Conservation (phyloP, 2,113 vertebrate genomes). For the Theristicus caerulescens region DNA sequence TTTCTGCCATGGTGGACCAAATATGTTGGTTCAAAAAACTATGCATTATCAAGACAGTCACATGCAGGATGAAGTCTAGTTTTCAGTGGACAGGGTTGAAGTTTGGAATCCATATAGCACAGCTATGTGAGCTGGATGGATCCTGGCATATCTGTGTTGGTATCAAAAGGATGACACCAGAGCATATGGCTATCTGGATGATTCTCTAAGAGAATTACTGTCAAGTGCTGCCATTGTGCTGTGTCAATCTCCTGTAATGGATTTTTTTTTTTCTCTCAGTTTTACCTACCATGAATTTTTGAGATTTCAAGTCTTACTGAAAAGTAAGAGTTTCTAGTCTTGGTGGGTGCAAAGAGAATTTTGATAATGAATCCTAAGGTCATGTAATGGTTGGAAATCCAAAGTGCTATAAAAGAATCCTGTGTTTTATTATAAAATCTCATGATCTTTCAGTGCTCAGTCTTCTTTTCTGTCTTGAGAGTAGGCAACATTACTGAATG, state of each 20-base stretch:
- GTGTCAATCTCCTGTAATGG: background rate
- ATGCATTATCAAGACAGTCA: background rate
- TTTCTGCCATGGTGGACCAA: background rate
- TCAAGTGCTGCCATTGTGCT: background rate
- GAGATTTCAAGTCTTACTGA: background rate
- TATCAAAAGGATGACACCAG: background rate
- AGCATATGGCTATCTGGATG: background rate
- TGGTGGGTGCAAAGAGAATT: background rate
- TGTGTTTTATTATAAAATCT: background rate
- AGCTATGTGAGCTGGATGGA: background rate
- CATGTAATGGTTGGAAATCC: background rate
- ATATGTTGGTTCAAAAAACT: background rate
- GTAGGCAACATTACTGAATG: background rate
- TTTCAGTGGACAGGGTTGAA: background rate
- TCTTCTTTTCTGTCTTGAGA: background rate
- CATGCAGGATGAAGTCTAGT: background rate
- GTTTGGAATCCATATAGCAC: background rate
- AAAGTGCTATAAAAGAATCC: background rate
- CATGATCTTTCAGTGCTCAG: background rate
- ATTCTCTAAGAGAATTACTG: background rate
- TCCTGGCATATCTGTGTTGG: background rate
- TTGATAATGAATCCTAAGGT: background rate
- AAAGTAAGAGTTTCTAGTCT: background rate
- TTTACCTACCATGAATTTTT: background rate
- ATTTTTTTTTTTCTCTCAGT: background rate